These are phyloP conservation scores for Orgyia antiqua DNA, from an alignment of 2,888 invertebrate genomes.

Conservation along the genomic window DNA sequence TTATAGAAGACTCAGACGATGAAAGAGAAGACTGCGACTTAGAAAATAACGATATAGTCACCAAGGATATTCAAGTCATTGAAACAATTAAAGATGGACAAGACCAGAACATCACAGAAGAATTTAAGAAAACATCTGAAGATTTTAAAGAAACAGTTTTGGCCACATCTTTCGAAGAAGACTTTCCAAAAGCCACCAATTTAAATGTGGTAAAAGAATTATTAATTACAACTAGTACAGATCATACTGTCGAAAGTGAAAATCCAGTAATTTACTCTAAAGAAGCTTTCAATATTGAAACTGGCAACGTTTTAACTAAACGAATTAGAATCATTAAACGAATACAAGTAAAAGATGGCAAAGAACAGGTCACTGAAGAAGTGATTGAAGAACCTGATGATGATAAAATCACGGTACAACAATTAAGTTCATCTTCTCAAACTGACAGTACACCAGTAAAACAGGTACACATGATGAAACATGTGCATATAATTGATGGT, in stretches of 20 bases:
- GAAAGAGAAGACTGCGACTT: constrained; percentile 33
- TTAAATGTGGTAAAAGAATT: no score
- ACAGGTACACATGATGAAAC: constrained; percentile 45
- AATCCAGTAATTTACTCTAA: no score
- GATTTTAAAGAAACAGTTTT: no score
- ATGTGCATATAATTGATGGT: constrained; percentile 84
- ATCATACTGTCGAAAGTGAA: no score
- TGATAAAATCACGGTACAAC: constrained; percentile 59
- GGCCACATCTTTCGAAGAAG: no score
- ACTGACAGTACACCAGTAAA: background rate
- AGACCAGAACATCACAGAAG: no score
- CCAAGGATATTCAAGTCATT: background rate
- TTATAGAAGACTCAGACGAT: constrained; percentile 90
- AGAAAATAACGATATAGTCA: background rate
- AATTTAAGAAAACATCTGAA: no score
- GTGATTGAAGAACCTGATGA: constrained; percentile 90
- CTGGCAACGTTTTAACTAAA: no score
- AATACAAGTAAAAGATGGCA: constrained; percentile 86
- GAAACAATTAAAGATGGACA: constrained; percentile 76
- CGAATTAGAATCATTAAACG: constrained; percentile 81
- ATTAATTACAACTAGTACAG: no score
- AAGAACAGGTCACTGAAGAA: constrained; percentile 90
- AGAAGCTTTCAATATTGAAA: no score
- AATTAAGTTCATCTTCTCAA: background rate
- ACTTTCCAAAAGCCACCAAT: no score